phyloP scores from a whole-genome alignment of 2,797 vertebrate genomes.

The Schizopygopsis pylzovi region DNA sequence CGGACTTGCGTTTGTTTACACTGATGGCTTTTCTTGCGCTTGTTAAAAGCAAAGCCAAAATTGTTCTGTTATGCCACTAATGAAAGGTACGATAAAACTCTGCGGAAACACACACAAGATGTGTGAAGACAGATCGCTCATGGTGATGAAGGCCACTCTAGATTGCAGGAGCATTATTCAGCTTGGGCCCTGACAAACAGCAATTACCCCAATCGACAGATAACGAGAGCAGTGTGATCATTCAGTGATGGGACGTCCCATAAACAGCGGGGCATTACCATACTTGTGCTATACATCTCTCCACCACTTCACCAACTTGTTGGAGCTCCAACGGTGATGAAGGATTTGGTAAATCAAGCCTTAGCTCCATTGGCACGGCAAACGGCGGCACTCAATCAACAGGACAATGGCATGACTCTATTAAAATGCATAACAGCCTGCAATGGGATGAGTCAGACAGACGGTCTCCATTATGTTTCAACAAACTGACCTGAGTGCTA shows the following conservation, averaged over 20 bases:
- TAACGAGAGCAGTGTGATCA: conserved; percentile 77
- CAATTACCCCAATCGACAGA: conserved; percentile 83
- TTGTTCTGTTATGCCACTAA: conserved; percentile 8
- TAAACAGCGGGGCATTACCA: conserved; percentile 74
- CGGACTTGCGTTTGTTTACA: background rate
- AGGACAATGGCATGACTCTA: conserved; percentile 38
- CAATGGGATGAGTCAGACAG: conserved; percentile 29
- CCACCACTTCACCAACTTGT: conserved; percentile 23
- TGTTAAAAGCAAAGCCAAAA: conserved; percentile 13
- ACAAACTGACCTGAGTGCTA: conserved; percentile 49
- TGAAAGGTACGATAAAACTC: conserved; percentile 29
- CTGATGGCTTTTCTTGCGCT: conserved; percentile 26
- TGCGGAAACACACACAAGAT: no score
- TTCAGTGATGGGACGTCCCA: conserved; percentile 74
- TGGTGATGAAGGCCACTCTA: conserved; percentile 60
- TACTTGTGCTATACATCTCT: conserved; percentile 17
- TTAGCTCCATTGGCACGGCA: conserved; percentile 11
- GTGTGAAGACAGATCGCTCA: no score
- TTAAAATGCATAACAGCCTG: conserved; percentile 37
- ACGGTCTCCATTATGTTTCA: conserved; percentile 38
- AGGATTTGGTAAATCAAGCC: conserved; percentile 38
- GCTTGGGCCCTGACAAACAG: conserved; percentile 75
- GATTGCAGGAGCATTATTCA: conserved; percentile 79
- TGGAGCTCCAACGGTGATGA: conserved; percentile 7
- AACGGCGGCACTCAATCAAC: conserved; percentile 32